Base-by-base conservation (phyloP, 2,888 invertebrate genomes). In the Diaprepes abbreviatus region DNA sequence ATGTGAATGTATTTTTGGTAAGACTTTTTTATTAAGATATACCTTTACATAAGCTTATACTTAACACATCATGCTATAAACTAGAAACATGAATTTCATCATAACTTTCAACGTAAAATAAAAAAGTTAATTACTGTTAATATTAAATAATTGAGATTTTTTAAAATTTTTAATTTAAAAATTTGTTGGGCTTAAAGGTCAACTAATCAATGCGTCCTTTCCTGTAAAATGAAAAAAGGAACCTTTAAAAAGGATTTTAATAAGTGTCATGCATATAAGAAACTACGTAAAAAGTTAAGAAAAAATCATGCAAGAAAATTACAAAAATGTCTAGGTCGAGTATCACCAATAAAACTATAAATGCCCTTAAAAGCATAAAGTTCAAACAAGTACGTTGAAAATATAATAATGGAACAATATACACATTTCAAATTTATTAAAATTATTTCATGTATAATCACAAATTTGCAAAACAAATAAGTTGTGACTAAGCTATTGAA, bases 181-280 rank as follows among this genome's bases (percentile, higher is more conserved):
- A 28, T 12, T 48, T 28, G 48, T 24, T 5, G 48, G 48, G 28
- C 14, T 28, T 28, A 31, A 5, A 16, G 48, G 48, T 58, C 69
- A 76, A 58, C 70, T 70, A 58, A 73, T 68, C 35, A 70, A 40
- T 16, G 77, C 77, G 62, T 78, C 78, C 70, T 78, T 78, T 38
- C 78, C 78, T 78, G 72, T 66, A 78, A 77, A 67, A 38, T 14
- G 28, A 21, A 14, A 28, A n/a, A 33, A 31, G 14, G 21, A 36
- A 19, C 10, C 7, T 21, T 21, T 21, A n/a, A 6, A 19, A 24
- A n/a, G 6, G 21, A 5, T 14, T 55, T 17, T n/a, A 55, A 21
- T 12, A 38, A 28, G 17, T 14, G 6, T 24, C 57, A 66, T 58
- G 65, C 65, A 48, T 28, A 55, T 28, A 58, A 14, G 24, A 2